These are phyloP conservation scores for Thumatha senex DNA, from an alignment of 2,888 invertebrate genomes.

Conservation along the genomic window DNA sequence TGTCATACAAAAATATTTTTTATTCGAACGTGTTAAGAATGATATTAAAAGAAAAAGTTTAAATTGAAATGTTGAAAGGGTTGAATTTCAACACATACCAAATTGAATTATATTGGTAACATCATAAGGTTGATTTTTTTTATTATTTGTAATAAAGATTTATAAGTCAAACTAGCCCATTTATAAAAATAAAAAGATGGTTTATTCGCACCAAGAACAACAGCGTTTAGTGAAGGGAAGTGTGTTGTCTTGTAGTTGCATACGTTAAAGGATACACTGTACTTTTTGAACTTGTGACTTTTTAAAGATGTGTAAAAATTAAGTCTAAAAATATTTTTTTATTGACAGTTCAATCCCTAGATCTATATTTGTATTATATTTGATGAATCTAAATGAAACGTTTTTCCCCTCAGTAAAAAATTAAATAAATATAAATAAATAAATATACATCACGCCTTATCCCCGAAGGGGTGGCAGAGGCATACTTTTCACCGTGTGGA, in stretches of 20 bases:
- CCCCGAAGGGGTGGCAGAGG: no score
- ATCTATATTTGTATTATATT: neutral
- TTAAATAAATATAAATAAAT: no score
- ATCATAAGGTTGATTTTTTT: neutral
- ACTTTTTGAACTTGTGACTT: conserved; percentile 37
- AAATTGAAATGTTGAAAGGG: conserved; percentile 42
- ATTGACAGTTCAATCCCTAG: neutral
- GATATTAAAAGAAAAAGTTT: neutral
- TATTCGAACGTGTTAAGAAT: conserved; percentile 26
- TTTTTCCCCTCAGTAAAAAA: no score
- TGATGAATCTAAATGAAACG: no score
- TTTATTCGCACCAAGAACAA: conserved; percentile 70
- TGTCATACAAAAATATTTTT: conserved; percentile 36
- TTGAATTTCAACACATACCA: conserved; percentile 5
- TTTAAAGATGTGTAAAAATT: conserved; percentile 27
- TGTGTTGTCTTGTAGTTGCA: conserved; percentile 54
- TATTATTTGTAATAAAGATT: conserved; percentile 38
- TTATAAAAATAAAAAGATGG: conserved; percentile 56
- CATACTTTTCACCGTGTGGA: no score
- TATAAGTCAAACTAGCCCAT: conserved; percentile 60
- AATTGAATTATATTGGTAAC: neutral
- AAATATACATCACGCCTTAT: no score
- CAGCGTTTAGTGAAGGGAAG: conserved; percentile 63
- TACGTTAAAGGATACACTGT: conserved; percentile 22
- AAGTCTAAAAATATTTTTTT: neutral